Conservation (phyloP, 2,888 invertebrate species). For the Agriopis aurantiaria region DNA sequence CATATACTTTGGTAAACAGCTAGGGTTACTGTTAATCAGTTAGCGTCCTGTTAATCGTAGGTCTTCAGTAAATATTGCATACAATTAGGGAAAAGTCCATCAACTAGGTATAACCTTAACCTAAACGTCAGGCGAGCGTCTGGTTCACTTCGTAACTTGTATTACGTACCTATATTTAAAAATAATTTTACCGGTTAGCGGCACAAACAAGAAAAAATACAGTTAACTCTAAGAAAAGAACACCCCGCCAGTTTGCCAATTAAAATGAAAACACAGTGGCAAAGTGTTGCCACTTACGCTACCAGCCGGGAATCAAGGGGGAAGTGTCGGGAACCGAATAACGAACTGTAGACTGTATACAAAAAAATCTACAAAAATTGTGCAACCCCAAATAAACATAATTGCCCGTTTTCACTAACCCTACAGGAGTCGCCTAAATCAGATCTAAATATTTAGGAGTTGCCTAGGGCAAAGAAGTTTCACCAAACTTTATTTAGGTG, state of each 20-base stretch:
- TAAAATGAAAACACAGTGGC: conserved; percentile 33
- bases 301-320: conserved; percentile 14
- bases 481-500: too few relatives aligned
- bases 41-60: too few relatives aligned
- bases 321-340: neutral
- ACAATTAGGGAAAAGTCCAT: too few relatives aligned
- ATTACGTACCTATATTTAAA: neutral
- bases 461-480: too few relatives aligned
- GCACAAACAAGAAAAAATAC: conserved; percentile 25
- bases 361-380: neutral
- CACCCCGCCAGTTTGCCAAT: conserved; percentile 35
- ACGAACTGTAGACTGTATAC: neutral
- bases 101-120: too few relatives aligned
- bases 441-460: too few relatives aligned
- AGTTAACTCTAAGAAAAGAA: conserved; percentile 30
- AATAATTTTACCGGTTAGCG: neutral
- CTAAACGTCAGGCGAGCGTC: neutral
- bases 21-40: too few relatives aligned
- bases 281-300: conserved; percentile 38
- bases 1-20: too few relatives aligned
- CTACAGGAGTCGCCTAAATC: too few relatives aligned
- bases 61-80: too few relatives aligned
- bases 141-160: neutral
- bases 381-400: too few relatives aligned
- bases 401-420: too few relatives aligned